Evolutionary conservation across 2,888 invertebrate species (phyloP).

Genomic region (Eupeodes latifasciatus): DNA sequence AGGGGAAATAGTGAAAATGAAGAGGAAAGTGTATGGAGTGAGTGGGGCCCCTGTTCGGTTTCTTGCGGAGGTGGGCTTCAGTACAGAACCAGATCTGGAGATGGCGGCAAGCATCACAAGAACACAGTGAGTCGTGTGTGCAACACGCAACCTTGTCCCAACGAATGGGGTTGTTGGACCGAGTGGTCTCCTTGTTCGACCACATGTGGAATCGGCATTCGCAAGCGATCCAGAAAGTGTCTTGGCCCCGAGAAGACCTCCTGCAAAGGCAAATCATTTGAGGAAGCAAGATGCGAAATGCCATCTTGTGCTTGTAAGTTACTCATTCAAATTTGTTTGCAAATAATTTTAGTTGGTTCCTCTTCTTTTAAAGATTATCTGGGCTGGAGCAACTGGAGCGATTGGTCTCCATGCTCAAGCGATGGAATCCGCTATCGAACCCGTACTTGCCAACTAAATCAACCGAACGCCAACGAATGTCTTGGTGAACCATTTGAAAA

Average conservation of each 20-base stretch:
- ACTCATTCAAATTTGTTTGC: neutral
- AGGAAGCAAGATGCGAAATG: slow-evolving; percentile 89
- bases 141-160: slow-evolving; percentile 90
- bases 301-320: slow-evolving; percentile 87
- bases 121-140: slow-evolving; percentile 88
- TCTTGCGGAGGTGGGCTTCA: slow-evolving; percentile 90
- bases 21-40: slow-evolving; percentile 78
- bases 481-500: slow-evolving; percentile 89
- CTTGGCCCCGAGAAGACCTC: slow-evolving; percentile 84
- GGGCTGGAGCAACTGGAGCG: slow-evolving; percentile 91
- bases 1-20: slow-evolving; percentile 76
- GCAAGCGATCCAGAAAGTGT: slow-evolving; percentile 89
- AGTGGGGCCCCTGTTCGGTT: slow-evolving; percentile 88
- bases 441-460: slow-evolving; percentile 87
- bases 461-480: slow-evolving; percentile 87
- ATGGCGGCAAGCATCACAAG: slow-evolving; percentile 81
- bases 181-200: slow-evolving; percentile 93
- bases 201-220: slow-evolving; percentile 89
- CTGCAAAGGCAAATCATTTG: slow-evolving; percentile 88
- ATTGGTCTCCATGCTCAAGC: slow-evolving; percentile 88
- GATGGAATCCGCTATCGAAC: slow-evolving; percentile 89
- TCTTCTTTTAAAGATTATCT: slow-evolving; percentile 85
- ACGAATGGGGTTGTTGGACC: slow-evolving; percentile 93
- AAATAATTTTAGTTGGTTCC: neutral
- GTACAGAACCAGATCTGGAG: slow-evolving; percentile 86